Base-by-base conservation (phyloP, 2,797 vertebrate species). In the Gymnocypris eckloni region DNA sequence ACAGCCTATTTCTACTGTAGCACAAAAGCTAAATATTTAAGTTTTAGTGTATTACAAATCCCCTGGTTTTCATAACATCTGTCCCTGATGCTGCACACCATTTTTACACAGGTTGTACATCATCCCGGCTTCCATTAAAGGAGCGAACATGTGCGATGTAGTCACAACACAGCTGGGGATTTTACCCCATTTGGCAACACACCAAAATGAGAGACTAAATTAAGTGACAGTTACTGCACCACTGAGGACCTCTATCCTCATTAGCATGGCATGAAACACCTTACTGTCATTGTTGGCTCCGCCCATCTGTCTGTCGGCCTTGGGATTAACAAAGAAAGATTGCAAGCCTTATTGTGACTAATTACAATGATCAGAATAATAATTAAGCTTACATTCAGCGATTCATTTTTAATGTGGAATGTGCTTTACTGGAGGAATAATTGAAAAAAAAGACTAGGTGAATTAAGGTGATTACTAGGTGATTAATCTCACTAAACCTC, bases 51-150 rank as follows among this genome's bases (percentile, higher is more conserved):
- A n/a, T 59, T 82, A 43, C 18, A 73, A 73, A 64, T 28, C 9
- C n/a, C 37, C 56, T 16, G 13, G 33, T 22, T 59, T 78, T 56
- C 1, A 59, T 56, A 56, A 39, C 20, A 59, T 20, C 39, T 64
- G 77, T 79, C 37, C 22, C 37, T n/a, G 52, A 79, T 64, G 56
- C 77, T 4, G 28, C 33, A 43, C 11, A n/a, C 61, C 84, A 83
- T 87, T 86, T 84, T 87, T 81, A 84, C 28, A 67, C 79, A 79
- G 75, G 22, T 28, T 79, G 80, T 86, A 80, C 76, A 89, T 89
- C 77, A 81, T 45, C 33, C 43, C 10, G 13, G 25, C 50, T 69
- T 50, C 41, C 33, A 45, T 80, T 85, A 79, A 43, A 69, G 70
- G 54, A 79, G 66, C 15, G 52, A 82, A 45, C 39, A 81, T 80